A percentile compares a stretch with the other conserved stretches of the same genome.
These are phyloP conservation scores for Drosophila sechellia DNA, from an alignment of 1,140 invertebrate species.

Conservation along the genomic window DNA sequence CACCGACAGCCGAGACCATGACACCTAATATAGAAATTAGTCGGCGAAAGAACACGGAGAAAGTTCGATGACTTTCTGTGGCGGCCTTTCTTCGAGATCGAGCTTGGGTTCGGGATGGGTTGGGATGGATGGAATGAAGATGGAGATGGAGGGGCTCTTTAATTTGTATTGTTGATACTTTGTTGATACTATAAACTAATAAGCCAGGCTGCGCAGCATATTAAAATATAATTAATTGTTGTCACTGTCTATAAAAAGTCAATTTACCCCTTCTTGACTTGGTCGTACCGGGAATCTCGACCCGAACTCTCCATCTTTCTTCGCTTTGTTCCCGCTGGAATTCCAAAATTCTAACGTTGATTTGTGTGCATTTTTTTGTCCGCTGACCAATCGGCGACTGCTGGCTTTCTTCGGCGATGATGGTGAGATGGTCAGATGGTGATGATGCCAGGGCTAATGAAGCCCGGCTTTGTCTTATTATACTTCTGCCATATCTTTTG, in stretches of 20 bases:
- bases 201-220: conserved; percentile 72
- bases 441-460: conserved; percentile 41
- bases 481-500: conserved; percentile 65
- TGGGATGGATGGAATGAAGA: too few species aligned
- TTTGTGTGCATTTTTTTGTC: conserved; percentile 80
- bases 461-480: conserved; percentile 61
- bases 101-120: background rate
- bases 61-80: conserved; percentile 78
- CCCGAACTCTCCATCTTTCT: conserved; percentile 34
- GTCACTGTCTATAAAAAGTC: conserved; percentile 82
- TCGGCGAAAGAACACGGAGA: conserved; percentile 60
- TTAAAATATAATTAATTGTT: conserved; percentile 83
- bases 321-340: conserved; percentile 58
- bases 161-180: conserved; percentile 77
- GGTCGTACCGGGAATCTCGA: conserved; percentile 56
- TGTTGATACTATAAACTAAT: conserved; percentile 83
- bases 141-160: conserved; percentile 35
- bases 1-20: conserved; percentile 50
- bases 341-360: conserved; percentile 64
- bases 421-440: conserved; percentile 24
- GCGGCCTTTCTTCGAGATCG: conserved; percentile 71
- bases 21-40: conserved; percentile 81
- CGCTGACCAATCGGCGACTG: conserved; percentile 51
- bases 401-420: conserved; percentile 58
- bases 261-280: conserved; percentile 52